Percentiles rank a stretch among this genome's conserved stretches.
phyloP scores from a whole-genome alignment of 2,113 vertebrate genomes.

The Grammomys surdaster region DNA sequence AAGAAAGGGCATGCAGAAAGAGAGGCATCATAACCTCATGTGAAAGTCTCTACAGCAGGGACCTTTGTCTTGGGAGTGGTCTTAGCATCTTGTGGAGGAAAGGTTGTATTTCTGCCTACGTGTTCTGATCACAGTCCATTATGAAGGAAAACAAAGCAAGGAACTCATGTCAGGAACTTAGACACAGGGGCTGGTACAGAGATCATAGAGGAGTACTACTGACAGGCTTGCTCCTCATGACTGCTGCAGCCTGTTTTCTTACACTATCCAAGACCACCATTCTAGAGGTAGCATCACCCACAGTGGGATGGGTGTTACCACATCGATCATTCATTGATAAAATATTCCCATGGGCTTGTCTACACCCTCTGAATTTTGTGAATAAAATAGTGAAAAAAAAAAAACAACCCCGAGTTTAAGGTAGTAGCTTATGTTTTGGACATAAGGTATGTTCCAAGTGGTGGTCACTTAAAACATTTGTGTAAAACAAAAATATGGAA shows the following conservation, averaged over 20 bases:
- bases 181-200: not conserved
- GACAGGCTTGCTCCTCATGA: not conserved
- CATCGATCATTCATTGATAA: not conserved
- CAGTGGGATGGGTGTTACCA: not conserved
- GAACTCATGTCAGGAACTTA: not conserved
- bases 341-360: not conserved
- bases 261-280: not conserved
- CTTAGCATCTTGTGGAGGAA: not conserved
- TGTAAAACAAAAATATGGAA: not conserved
- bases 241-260: not conserved
- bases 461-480: not conserved
- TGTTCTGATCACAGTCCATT: not conserved
- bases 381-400: no score
- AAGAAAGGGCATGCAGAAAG: not conserved
- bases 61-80: not conserved
- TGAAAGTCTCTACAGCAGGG: not conserved
- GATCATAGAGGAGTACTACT: not conserved
- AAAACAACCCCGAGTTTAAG: no score
- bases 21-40: not conserved
- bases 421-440: no score
- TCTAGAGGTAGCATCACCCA: not conserved
- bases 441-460: no score
- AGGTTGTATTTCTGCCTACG: not conserved
- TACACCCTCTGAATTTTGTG: not conserved
- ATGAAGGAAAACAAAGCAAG: not conserved